phyloP scores from a whole-genome alignment of 1,140 invertebrate species.

The Yoshiicerus persimilis region DNA sequence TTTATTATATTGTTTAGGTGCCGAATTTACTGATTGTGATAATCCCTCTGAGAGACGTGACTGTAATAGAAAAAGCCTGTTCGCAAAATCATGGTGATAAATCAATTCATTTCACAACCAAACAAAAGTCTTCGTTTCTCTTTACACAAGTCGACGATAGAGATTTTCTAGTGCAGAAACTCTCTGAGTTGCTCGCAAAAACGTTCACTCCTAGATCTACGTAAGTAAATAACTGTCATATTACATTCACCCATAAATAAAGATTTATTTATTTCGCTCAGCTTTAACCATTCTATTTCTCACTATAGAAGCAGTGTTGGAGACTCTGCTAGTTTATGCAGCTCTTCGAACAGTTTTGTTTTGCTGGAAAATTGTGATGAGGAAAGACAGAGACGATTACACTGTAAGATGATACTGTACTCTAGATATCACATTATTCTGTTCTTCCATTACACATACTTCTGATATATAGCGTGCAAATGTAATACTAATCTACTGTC shows the following conservation, averaged over 20 bases:
- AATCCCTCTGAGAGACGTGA: conserved; percentile 81
- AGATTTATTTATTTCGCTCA: neutral
- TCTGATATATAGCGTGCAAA: no score
- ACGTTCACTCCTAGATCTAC: conserved; percentile 46
- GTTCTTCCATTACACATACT: no score
- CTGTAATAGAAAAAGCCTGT: conserved; percentile 67
- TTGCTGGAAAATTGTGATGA: conserved; percentile 41
- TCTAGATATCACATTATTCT: neutral
- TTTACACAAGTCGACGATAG: conserved; percentile 86
- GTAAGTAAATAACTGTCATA: neutral
- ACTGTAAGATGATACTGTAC: conserved; percentile 32
- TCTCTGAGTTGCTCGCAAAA: conserved; percentile 79
- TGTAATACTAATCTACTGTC: no score
- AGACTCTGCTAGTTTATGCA: conserved; percentile 42
- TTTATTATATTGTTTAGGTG: conserved; percentile 62
- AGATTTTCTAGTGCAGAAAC: conserved; percentile 85
- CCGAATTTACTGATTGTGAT: conserved; percentile 80
- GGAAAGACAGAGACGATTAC: conserved; percentile 32
- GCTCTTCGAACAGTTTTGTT: conserved; percentile 49
- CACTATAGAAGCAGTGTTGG: conserved; percentile 25
- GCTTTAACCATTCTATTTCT: neutral
- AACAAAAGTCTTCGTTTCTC: conserved; percentile 77
- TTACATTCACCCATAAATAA: neutral
- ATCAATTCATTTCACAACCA: conserved; percentile 81
- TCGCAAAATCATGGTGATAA: conserved; percentile 67